Base-by-base conservation (phyloP, 2,113 vertebrate species). In the Corydoras sp. region DNA sequence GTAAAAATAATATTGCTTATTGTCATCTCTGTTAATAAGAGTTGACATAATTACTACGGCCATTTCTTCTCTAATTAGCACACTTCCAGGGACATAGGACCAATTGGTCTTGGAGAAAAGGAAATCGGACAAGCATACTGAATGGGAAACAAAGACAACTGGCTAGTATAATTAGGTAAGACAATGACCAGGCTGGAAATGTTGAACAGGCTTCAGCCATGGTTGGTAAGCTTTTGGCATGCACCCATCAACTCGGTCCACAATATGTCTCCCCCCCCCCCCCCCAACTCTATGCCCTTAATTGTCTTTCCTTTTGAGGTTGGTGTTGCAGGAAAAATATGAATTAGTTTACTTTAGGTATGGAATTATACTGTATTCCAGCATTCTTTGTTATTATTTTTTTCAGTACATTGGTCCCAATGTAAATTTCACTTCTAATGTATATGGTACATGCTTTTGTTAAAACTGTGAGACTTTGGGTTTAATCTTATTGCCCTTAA, bases 11-110 rank as follows among this genome's bases (percentile, higher is more conserved):
- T 96, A 94, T 97, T 94, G 83, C 30, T 89, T 93, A 94, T 96
- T 96, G 93, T 97, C 89, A 79, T 72, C 71, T 81, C 85, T 83
- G 85, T 89, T 98, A 96, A 98, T 89, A 12, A 91, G 91, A 91
- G 90, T 88, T 93, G 94, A 97, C 95, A 93, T 93, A 92, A 95
- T 94, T 93, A 92, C 94, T 93, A 91, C 89, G 92, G 91, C 93
- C 92, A 90, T 93, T 96, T 98, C 90, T 94, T 89, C 92, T 93
- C 91, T 95, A 95, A 97, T 97, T 98, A 98, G 94, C 95, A 97
- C 93, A 94, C 92, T 94, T 94, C 91, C 90, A 90, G 89, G 83
- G 76, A 84, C 84, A 89, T 87, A 86, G 88, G 91, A 90, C 91
- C 89, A 81, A 91, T 91, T 86, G 87, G 91, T 85, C 86, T 35